These are phyloP conservation scores for Brienomyrus brachyistius DNA, from an alignment of 2,113 vertebrate genomes.

Conservation along the genomic window DNA sequence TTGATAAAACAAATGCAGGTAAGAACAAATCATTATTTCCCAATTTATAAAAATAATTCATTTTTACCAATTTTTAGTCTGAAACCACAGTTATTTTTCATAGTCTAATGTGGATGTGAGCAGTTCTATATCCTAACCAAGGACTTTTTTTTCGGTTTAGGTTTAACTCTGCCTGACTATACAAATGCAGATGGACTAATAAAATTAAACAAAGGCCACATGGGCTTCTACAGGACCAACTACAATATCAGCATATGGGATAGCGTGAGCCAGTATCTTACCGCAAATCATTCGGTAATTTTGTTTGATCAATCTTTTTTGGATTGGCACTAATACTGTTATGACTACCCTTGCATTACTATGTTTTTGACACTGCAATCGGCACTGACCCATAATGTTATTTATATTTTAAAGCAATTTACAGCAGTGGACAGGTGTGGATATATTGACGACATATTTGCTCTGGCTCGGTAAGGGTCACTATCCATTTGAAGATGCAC, in stretches of 20 bases:
- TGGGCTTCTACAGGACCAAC: conserved; percentile 89
- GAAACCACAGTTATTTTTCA: background rate
- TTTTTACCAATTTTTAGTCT: background rate
- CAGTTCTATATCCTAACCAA: background rate
- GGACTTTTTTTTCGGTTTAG: conserved; percentile 45
- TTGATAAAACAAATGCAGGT: conserved; percentile 63
- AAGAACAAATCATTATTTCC: conserved; percentile 26
- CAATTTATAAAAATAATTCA: background rate
- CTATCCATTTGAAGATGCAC: background rate
- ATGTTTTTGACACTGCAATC: background rate
- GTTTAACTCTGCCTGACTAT: conserved; percentile 46
- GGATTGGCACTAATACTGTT: background rate
- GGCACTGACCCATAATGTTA: background rate
- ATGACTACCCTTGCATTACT: background rate
- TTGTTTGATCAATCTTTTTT: background rate
- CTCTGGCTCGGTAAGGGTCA: conserved; percentile 72
- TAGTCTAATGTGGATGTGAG: background rate
- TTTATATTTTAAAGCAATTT: conserved; percentile 51
- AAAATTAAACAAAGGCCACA: conserved; percentile 78
- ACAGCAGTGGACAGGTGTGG: conserved; percentile 62
- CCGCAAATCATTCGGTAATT: conserved; percentile 49
- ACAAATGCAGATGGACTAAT: conserved; percentile 42
- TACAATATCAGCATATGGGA: conserved; percentile 67
- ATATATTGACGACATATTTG: conserved; percentile 69
- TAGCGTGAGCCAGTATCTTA: conserved; percentile 48